These are phyloP conservation scores for Hylaeus volcanicus DNA, from an alignment of 1,140 invertebrate genomes.

Conservation along the genomic window DNA sequence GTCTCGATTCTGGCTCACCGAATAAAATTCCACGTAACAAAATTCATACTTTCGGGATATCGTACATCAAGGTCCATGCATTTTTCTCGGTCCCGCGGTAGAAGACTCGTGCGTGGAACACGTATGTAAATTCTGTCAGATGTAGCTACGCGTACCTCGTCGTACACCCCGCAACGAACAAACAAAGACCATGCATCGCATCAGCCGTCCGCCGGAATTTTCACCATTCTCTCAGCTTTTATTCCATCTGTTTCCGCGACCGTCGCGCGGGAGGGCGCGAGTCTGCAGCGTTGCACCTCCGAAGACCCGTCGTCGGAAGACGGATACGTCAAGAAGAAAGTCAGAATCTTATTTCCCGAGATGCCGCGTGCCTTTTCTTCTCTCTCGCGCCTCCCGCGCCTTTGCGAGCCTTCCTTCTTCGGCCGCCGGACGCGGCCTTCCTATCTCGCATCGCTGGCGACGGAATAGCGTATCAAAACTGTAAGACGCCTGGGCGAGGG, in stretches of 20 bases:
- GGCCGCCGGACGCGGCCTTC: constrained; percentile 12
- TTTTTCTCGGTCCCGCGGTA: not conserved
- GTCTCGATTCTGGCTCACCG: not conserved
- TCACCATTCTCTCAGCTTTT: constrained; percentile 47
- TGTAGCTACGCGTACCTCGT: not conserved
- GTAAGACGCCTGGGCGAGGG: constrained; percentile 37
- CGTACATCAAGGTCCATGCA: not conserved
- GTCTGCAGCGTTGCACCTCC: constrained; percentile 42
- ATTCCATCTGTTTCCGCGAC: constrained; percentile 14
- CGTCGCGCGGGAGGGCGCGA: not conserved
- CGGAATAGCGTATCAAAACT: constrained; percentile 69
- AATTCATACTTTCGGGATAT: constrained; percentile 4
- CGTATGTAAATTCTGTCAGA: constrained; percentile 54
- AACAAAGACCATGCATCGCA: constrained; percentile 64
- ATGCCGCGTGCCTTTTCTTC: constrained; percentile 59
- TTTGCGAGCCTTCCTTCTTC: not conserved
- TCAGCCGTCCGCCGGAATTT: constrained; percentile 61
- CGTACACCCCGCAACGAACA: constrained; percentile 46
- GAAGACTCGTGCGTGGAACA: constrained; percentile 2
- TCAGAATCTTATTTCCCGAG: constrained; percentile 71
- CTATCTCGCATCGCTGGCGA: constrained; percentile 40
- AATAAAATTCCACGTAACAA: not conserved
- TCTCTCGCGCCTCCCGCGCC: not conserved
- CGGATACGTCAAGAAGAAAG: constrained; percentile 69
- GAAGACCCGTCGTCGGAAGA: constrained; percentile 54